Conservation (phyloP, 2,888 invertebrate genomes). For the Torymus auratus region DNA sequence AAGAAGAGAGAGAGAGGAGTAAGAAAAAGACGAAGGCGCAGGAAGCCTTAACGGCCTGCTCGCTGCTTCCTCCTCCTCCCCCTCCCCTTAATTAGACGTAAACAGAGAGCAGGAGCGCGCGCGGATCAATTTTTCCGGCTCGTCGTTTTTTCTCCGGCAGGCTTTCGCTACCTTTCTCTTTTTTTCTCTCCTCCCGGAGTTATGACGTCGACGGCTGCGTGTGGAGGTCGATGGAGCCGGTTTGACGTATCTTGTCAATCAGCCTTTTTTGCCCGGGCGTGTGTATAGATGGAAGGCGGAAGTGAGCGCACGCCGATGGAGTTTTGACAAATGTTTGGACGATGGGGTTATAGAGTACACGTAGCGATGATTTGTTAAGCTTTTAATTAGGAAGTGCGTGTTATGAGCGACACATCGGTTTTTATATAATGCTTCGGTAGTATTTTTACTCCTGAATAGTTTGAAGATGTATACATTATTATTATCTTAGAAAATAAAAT, state of each 20-base stretch:
- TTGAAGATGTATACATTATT: too few relatives aligned
- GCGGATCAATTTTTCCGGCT: conserved; percentile 40
- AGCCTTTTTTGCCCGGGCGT: background rate
- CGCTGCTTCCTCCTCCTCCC: background rate
- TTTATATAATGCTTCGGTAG: too few relatives aligned
- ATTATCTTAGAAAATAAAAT: too few relatives aligned
- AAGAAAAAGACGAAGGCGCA: conserved; percentile 1
- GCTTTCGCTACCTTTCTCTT: background rate
- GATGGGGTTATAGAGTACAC: too few relatives aligned
- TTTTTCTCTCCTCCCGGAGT: background rate
- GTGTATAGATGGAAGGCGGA: background rate
- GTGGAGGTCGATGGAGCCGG: conserved; percentile 2
- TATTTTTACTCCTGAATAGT: too few relatives aligned
- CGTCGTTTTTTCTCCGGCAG: background rate
- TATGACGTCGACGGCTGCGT: conserved; percentile 7
- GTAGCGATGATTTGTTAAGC: too few relatives aligned
- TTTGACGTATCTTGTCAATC: conserved; percentile 39
- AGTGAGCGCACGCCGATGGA: too few relatives aligned
- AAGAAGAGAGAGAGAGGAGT: conserved; percentile 15
- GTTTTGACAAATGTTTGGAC: too few relatives aligned
- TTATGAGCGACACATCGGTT: too few relatives aligned
- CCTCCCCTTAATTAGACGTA: conserved; percentile 43
- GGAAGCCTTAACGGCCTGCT: background rate
- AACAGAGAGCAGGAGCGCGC: conserved; percentile 33
- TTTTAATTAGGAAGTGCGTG: too few relatives aligned